Conservation (phyloP, 2,888 invertebrate genomes). For the Blomia tropicalis region DNA sequence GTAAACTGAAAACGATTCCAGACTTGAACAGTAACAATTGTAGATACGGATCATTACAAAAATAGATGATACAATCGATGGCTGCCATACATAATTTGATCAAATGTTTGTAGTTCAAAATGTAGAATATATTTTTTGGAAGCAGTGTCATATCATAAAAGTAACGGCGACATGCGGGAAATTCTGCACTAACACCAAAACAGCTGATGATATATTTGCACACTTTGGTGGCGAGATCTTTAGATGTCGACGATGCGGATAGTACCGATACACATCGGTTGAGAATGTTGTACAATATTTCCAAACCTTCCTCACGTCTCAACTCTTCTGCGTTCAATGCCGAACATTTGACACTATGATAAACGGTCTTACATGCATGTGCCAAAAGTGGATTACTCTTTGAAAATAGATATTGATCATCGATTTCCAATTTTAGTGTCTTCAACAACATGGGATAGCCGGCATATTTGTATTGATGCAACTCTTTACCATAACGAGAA, state of each 20-base stretch:
- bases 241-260: constrained; percentile 55
- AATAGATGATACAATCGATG: constrained; percentile 71
- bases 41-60: constrained; percentile 66
- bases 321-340: constrained; percentile 94
- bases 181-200: constrained; percentile 86
- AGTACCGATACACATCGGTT: constrained; percentile 83
- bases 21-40: constrained; percentile 66
- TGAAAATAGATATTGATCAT: constrained; percentile 78
- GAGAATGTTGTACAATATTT: constrained; percentile 68
- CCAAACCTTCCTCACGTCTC: constrained; percentile 76
- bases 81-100: constrained; percentile 67
- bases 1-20: constrained; percentile 77
- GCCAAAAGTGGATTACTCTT: constrained; percentile 59
- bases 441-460: constrained; percentile 93
- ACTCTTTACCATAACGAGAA: constrained; percentile 66
- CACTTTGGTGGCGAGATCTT: constrained; percentile 69
- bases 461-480: constrained; percentile 93
- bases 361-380: constrained; percentile 82
- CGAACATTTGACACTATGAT: constrained; percentile 88
- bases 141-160: constrained; percentile 67
- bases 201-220: constrained; percentile 79
- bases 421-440: constrained; percentile 81
- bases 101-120: constrained; percentile 61
- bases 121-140: constrained; percentile 65
- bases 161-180: constrained; percentile 69